Percentiles rank a stretch among this genome's conserved stretches.
Evolutionary conservation across 2,797 vertebrate species (phyloP).

Genomic region (Spheniscus humboldti): DNA sequence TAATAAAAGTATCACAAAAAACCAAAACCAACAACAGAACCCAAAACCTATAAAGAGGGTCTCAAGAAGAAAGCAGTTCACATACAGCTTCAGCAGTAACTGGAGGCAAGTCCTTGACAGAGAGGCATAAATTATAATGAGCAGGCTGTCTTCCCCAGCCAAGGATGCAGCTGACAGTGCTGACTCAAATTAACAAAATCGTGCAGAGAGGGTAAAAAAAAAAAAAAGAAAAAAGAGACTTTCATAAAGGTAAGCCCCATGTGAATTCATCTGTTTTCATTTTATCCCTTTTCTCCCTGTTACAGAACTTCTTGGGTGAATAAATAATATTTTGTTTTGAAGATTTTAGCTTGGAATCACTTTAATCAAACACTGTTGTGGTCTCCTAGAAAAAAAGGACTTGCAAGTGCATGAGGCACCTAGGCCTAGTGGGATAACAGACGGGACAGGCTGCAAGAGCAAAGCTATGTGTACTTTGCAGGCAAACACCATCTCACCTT

Average conservation of each 20-base stretch:
- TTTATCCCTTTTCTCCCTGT: not conserved
- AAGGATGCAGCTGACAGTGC: not conserved
- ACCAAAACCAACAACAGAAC: not conserved
- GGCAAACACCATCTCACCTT: not conserved
- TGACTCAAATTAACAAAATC: not conserved
- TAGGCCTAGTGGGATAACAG: not conserved
- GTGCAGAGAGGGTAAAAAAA: not conserved
- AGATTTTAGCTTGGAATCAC: not conserved
- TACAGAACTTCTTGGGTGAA: not conserved
- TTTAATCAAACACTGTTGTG: not conserved
- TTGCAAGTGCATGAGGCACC: not conserved
- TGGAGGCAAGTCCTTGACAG: not conserved
- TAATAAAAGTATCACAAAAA: not conserved
- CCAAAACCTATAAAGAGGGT: not conserved
- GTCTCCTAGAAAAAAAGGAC: not conserved
- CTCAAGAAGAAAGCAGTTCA: not conserved
- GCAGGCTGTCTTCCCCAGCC: not conserved
- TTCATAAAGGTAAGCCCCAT: not conserved
- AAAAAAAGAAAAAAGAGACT: not conserved
- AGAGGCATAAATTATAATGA: not conserved
- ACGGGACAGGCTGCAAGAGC: not conserved
- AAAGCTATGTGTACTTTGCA: accelerated
- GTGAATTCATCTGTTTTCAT: not conserved
- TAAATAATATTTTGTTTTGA: not conserved
- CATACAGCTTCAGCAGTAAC: not conserved